Percentiles rank a stretch among this genome's conserved stretches.
phyloP scores from a whole-genome alignment of 2,888 invertebrate species.

The Drosophila fungiperda region DNA sequence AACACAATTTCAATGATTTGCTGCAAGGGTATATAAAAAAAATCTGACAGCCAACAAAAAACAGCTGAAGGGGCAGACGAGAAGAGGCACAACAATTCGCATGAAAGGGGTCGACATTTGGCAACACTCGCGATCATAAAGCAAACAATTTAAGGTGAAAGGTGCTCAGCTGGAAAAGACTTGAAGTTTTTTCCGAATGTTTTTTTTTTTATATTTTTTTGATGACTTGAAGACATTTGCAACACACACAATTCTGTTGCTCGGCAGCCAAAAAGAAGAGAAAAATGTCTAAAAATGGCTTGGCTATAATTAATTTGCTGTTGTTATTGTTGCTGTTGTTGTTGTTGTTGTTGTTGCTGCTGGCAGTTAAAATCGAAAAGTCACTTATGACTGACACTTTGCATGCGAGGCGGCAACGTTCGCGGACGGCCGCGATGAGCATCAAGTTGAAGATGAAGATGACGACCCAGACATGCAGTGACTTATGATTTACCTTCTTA shows the following conservation, averaged over 20 bases:
- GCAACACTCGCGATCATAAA: constrained; percentile 74
- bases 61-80: constrained; percentile 1
- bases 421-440: constrained; percentile 16
- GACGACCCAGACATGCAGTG: constrained; percentile 79
- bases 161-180: constrained; percentile 64
- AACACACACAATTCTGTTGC: constrained; percentile 19
- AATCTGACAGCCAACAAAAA: constrained; percentile 32
- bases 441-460: constrained; percentile 50
- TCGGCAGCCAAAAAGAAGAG: constrained; percentile 28
- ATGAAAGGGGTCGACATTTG: constrained; percentile 72
- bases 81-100: constrained; percentile 12
- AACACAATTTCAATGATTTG: neutral
- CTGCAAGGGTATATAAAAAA: neutral
- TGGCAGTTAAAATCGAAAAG: constrained; percentile 78
- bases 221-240: constrained; percentile 43
- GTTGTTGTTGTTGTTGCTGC: constrained; percentile 50
- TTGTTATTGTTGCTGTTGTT: constrained; percentile 42
- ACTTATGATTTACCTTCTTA: constrained; percentile 79
- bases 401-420: constrained; percentile 69
- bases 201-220: neutral
- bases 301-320: constrained; percentile 76
- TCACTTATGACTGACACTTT: constrained; percentile 81
- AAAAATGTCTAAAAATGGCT: constrained; percentile 68
- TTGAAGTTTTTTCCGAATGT: constrained; percentile 1
- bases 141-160: constrained; percentile 79